phyloP scores from a whole-genome alignment of 2,113 vertebrate genomes.

The Marmota flaviventris region DNA sequence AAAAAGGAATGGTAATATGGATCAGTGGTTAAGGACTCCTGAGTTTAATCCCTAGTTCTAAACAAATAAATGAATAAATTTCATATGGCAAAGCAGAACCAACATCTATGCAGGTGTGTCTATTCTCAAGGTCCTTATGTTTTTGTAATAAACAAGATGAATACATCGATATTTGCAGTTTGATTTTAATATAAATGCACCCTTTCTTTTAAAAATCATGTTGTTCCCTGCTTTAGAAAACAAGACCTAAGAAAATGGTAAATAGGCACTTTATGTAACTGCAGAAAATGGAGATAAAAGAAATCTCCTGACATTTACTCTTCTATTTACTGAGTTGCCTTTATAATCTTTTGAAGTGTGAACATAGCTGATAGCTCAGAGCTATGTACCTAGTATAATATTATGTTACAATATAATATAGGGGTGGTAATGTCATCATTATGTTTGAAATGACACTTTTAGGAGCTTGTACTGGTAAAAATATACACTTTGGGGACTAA shows the following conservation, averaged over 20 bases:
- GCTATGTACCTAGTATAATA: constrained; percentile 53
- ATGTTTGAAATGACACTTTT: constrained; percentile 66
- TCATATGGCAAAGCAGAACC: background rate
- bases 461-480: constrained; percentile 52
- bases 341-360: constrained; percentile 68
- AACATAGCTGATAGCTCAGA: constrained; percentile 62
- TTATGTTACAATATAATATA: constrained; percentile 48
- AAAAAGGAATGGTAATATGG: no score
- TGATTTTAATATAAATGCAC: background rate
- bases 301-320: constrained; percentile 66
- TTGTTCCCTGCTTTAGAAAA: constrained; percentile 57
- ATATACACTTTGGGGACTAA: constrained; percentile 13
- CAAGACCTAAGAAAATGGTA: constrained; percentile 35
- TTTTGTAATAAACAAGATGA: constrained; percentile 42
- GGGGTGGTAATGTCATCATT: constrained; percentile 64
- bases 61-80: no score
- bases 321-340: constrained; percentile 63
- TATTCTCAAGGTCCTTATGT: background rate
- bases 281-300: constrained; percentile 53
- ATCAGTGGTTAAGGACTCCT: no score
- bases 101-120: background rate
- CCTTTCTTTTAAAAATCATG: background rate
- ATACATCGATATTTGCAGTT: background rate
- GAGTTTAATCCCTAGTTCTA: no score
- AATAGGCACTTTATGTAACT: background rate